Evolutionary conservation across 2,797 vertebrate species (phyloP).

Genomic region (Typhlichthys subterraneus): DNA sequence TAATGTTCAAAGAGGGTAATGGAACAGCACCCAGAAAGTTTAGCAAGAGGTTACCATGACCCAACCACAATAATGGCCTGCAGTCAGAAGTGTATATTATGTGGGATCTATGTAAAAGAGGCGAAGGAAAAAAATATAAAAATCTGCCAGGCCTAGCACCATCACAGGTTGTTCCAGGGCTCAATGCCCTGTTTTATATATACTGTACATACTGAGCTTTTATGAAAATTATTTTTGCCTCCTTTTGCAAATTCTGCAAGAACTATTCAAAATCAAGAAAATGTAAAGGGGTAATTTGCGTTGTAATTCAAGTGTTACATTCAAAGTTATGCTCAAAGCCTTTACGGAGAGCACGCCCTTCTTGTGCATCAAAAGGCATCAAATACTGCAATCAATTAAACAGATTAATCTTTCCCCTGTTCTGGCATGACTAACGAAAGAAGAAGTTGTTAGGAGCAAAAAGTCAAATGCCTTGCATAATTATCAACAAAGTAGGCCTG

Average conservation of each 20-base stretch:
- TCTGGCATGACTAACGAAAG: conserved; percentile 19
- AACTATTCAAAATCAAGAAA: conserved; percentile 34
- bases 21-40: conserved; percentile 59
- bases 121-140: conserved; percentile 36
- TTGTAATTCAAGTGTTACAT: conserved; percentile 17
- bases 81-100: conserved; percentile 59
- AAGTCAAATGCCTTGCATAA: conserved; percentile 63
- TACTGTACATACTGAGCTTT: conserved; percentile 41
- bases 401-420: conserved; percentile 35
- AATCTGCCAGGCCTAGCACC: conserved; percentile 15
- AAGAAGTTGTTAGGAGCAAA: conserved; percentile 54
- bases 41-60: conserved; percentile 63
- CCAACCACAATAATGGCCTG: conserved; percentile 52
- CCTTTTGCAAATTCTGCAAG: conserved; percentile 19
- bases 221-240: conserved; percentile 49
- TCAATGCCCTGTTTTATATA: conserved; percentile 46
- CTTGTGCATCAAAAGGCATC: conserved; percentile 33
- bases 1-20: conserved; percentile 66
- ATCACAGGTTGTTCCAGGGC: conserved; percentile 52
- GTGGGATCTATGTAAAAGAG: conserved; percentile 40
- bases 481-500: conserved; percentile 48
- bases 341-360: conserved; percentile 16
- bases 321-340: conserved; percentile 14
- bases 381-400: conserved; percentile 31
- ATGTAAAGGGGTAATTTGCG: conserved; percentile 46